phyloP scores from a whole-genome alignment of 2,888 invertebrate genomes.

The Chymomyza procnemis region DNA sequence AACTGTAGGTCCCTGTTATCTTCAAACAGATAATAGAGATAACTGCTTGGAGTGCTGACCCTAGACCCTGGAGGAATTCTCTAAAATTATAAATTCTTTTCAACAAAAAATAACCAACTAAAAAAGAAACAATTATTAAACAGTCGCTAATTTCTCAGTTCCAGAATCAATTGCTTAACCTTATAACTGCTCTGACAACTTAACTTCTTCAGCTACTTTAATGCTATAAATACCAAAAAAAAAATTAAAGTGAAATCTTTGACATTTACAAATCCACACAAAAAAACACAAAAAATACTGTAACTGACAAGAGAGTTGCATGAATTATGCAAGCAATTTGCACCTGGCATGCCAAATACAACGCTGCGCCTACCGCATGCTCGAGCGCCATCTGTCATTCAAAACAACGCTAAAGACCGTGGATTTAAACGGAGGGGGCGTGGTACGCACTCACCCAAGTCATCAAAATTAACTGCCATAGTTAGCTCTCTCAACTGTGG shows the following conservation, averaged over 20 bases:
- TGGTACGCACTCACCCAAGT: neutral
- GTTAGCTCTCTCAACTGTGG: slow-evolving; percentile 12
- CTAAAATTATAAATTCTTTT: too few species aligned
- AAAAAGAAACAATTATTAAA: too few species aligned
- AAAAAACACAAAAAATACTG: neutral
- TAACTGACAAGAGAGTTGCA: neutral
- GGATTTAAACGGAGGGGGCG: neutral
- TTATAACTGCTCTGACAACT: too few species aligned
- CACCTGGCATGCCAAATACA: slow-evolving; percentile 1
- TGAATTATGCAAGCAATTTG: slow-evolving; percentile 25
- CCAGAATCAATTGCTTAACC: too few species aligned
- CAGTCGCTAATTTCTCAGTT: too few species aligned
- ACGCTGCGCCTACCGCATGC: neutral
- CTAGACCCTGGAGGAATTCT: too few species aligned
- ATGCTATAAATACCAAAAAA: neutral
- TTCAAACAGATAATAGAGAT: too few species aligned
- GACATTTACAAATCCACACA: neutral
- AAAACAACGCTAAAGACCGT: neutral
- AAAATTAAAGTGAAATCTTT: neutral
- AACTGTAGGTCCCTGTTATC: too few species aligned
- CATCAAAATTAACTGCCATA: slow-evolving; percentile 10
- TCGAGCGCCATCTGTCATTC: slow-evolving; percentile 24
- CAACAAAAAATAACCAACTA: too few species aligned
- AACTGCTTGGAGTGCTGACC: too few species aligned
- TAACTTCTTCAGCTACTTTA: too few species aligned